These are phyloP conservation scores for Lithophane socia DNA, from an alignment of 2,888 invertebrate species.

Conservation along the genomic window DNA sequence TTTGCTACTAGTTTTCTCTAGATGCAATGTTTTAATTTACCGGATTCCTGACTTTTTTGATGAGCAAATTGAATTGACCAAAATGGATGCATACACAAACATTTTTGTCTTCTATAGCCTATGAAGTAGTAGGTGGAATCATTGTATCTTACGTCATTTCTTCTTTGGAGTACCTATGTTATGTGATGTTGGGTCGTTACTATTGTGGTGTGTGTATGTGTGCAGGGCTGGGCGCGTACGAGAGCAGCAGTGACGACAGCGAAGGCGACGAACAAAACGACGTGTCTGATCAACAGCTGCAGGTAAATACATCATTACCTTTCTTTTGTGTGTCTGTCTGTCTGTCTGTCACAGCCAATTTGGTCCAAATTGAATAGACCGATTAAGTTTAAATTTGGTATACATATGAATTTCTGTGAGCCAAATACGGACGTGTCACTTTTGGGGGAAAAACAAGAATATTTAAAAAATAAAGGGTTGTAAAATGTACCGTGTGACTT, in stretches of 20 bases:
- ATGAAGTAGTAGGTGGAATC: constrained; percentile 37
- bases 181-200: constrained; percentile 30
- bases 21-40: constrained; percentile 31
- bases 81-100: constrained; percentile 41
- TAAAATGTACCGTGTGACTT: too few relatives aligned
- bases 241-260: constrained; percentile 93
- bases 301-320: constrained; percentile 81
- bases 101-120: constrained; percentile 25
- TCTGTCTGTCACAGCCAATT: too few relatives aligned
- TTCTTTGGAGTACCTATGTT: constrained; percentile 12
- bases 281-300: constrained; percentile 93
- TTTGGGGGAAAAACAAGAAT: too few relatives aligned
- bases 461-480: too few relatives aligned
- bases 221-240: constrained; percentile 96
- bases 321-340: too few relatives aligned
- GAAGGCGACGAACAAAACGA: constrained; percentile 84
- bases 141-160: constrained; percentile 35
- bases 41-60: constrained; percentile 9
- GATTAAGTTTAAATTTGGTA: too few relatives aligned
- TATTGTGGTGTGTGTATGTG: constrained; percentile 70
- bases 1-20: constrained; percentile 34
- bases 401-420: too few relatives aligned
- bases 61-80: constrained; percentile 23
- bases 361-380: too few relatives aligned
- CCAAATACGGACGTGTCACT: too few relatives aligned